A percentile compares a stretch with the other conserved stretches of the same genome.
Conservation (phyloP, 1,140 invertebrate species). For the Melitaea cinxia region DNA sequence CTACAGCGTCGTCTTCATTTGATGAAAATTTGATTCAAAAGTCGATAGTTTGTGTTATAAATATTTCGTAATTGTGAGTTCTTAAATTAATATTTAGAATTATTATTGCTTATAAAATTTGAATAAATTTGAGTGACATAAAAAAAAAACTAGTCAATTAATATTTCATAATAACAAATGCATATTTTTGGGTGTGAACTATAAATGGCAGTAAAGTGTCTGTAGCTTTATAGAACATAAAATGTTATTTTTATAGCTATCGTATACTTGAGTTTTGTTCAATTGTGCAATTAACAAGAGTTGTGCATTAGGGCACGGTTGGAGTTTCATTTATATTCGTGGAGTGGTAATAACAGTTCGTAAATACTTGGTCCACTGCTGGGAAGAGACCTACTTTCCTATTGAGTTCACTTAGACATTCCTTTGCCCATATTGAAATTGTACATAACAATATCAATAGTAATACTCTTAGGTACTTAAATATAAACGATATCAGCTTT, state of each 20-base stretch:
- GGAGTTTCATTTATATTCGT: constrained; percentile 9
- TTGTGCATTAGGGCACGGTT: constrained; percentile 31
- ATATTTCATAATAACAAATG: neutral
- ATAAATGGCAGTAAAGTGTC: constrained; percentile 18
- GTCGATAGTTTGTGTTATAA: neutral
- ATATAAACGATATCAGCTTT: no score
- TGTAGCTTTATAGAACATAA: constrained; percentile 21
- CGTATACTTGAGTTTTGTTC: constrained; percentile 22
- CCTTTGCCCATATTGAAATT: no score
- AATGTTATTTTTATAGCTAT: constrained; percentile 29
- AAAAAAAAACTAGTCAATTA: neutral
- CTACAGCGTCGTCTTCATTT: no score
- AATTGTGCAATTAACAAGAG: constrained; percentile 31
- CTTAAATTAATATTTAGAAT: neutral
- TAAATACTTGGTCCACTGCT: neutral
- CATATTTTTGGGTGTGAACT: constrained; percentile 5
- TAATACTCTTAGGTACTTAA: no score
- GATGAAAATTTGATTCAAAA: no score
- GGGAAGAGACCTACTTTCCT: neutral
- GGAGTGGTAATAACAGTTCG: neutral
- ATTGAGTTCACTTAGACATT: neutral
- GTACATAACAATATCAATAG: no score
- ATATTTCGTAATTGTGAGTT: neutral
- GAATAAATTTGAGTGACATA: neutral
- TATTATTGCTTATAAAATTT: neutral